Conservation (phyloP, 2,797 vertebrate genomes). For the Anas georgica region DNA sequence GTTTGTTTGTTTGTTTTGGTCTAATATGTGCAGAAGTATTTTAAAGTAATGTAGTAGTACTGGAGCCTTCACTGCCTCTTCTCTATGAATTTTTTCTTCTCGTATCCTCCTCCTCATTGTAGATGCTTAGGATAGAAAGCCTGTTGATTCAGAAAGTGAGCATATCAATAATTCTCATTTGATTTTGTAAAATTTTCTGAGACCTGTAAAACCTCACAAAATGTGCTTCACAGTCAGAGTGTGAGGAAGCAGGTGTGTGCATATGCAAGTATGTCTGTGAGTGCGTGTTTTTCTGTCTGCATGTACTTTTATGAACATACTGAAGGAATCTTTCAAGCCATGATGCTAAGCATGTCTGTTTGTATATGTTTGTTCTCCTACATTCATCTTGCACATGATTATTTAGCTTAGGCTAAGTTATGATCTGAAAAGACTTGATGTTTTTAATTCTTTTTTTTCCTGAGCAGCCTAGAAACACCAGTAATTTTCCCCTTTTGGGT, state of each 20-base stretch:
- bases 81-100: not conserved
- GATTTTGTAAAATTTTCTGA: not conserved
- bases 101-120: rapidly evolving
- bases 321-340: not conserved
- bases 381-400: not conserved
- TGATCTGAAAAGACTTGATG: not conserved
- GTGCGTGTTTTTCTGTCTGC: not conserved
- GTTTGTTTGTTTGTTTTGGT: not conserved
- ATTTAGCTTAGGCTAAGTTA: not conserved
- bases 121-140: not conserved
- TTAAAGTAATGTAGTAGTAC: not conserved
- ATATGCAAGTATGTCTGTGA: rapidly evolving
- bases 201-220: not conserved
- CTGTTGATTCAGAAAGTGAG: not conserved
- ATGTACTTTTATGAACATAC: not conserved
- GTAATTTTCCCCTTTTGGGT: not conserved
- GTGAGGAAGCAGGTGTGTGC: not conserved
- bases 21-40: not conserved
- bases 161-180: not conserved
- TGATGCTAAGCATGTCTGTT: not conserved
- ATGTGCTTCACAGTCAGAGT: not conserved
- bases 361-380: not conserved
- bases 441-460: not conserved
- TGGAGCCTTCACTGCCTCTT: not conserved
- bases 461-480: not conserved